phyloP scores from a whole-genome alignment of 2,797 vertebrate species.

The Acanthurus leucopareius region DNA sequence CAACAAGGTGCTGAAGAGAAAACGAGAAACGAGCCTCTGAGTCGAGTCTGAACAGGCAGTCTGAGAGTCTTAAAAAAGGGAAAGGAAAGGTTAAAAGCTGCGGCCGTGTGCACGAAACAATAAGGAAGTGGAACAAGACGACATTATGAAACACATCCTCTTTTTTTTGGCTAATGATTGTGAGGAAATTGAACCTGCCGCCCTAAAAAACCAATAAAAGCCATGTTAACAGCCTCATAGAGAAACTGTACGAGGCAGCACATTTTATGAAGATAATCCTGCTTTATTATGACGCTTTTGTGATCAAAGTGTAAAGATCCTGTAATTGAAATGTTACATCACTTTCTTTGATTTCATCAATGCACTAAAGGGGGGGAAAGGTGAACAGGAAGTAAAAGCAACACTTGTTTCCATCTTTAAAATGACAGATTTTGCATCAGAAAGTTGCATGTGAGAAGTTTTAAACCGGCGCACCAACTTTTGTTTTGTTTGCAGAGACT shows the following conservation, averaged over 20 bases:
- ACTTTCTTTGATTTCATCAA: too few species aligned
- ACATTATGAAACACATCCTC: background rate
- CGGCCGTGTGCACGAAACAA: background rate
- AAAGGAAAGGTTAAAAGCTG: background rate
- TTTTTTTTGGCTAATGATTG: constrained; percentile 7
- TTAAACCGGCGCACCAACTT: background rate
- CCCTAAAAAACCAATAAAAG: background rate
- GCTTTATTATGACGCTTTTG: background rate
- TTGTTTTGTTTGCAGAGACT: background rate
- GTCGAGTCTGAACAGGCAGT: background rate
- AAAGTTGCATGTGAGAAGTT: too few species aligned
- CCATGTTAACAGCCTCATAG: background rate
- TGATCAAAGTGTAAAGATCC: background rate
- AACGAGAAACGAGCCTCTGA: too few species aligned
- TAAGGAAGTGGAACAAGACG: constrained; percentile 35
- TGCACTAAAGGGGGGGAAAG: too few species aligned
- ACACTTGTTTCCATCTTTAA: too few species aligned
- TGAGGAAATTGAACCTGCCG: background rate
- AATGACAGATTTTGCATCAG: too few species aligned
- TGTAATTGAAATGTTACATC: too few species aligned
- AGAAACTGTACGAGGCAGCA: background rate
- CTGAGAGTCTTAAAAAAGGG: background rate
- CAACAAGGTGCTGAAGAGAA: background rate
- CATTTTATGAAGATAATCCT: background rate
- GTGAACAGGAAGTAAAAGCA: too few species aligned